Base-by-base conservation (phyloP, 1,140 invertebrate species). In the Drosophila burlai region DNA sequence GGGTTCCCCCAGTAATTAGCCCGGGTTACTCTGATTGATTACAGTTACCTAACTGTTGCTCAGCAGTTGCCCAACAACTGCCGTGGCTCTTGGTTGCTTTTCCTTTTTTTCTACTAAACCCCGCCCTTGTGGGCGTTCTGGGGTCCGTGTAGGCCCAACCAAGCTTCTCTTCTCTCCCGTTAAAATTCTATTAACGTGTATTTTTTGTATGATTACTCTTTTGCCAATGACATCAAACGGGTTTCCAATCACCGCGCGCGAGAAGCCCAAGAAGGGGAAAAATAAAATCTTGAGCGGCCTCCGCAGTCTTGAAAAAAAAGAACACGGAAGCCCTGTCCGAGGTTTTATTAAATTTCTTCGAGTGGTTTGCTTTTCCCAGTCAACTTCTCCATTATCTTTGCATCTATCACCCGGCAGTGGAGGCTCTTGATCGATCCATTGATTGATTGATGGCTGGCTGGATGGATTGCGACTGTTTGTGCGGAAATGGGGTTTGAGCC, bases 171-270 rank as follows among this genome's bases (percentile, higher is more conserved):
- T 21, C 52, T 24, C 31, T 47, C 29, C 69, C 83, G 84, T 83
- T 89, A 84, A 87, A 75, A 87, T 90, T 87, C 85, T 87, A 87
- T 87, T 87, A 81, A 73, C 78, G 47, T 59, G 38, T 74, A 72
- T 68, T 81, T 79, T 81, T 79, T 80, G 38, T 65, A 40, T 81
- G 49, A 47, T 72, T 63, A 57, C 67, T 81, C 47, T 46, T 40
- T 76, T 69, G 64, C 76, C 76, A 69, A 55, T 81, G 61, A 68
- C 80, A 64, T 49, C 43, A 81, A 87, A 87, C 84, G 73, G 81
- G 84, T 89, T 89, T 83, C 47, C 60, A 64, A 52, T 80, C 76
- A 55, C 67, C 24, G 43, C 31, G 31, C 26, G 26, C 36, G 36
- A 18, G 45, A 68, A 68, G 46, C 63, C 36, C 18, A 18, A 40